Conservation (phyloP, 2,797 vertebrate genomes). For the Channa striata region DNA sequence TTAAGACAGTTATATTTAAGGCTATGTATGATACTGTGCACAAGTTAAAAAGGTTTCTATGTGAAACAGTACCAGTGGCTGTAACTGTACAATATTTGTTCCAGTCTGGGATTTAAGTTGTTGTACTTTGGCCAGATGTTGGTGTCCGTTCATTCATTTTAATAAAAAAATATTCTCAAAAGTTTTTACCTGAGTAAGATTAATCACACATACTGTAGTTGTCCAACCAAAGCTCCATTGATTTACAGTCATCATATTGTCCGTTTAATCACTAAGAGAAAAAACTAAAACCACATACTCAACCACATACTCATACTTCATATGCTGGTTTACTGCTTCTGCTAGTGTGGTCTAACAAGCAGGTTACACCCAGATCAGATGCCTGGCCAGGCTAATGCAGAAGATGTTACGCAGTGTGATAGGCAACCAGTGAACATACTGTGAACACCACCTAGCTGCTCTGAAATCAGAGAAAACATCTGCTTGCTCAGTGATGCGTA, state of each 20-base stretch:
- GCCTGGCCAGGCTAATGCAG: not conserved
- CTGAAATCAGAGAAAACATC: constrained; percentile 26
- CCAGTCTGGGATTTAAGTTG: constrained; percentile 24
- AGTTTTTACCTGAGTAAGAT: constrained; percentile 1
- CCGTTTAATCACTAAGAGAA: too few relatives aligned
- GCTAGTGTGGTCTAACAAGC: constrained; percentile 5
- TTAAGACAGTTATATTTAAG: constrained; percentile 1
- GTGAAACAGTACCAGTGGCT: not conserved
- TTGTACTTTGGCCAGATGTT: constrained; percentile 42
- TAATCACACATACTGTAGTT: not conserved
- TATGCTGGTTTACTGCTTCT: not conserved
- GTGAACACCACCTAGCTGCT: not conserved
- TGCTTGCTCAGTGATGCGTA: constrained; percentile 11
- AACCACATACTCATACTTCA: too few relatives aligned
- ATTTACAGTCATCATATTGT: not conserved
- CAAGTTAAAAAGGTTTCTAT: not conserved
- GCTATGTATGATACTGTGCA: constrained; percentile 2
- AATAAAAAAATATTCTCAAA: constrained; percentile 59
- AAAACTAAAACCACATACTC: too few relatives aligned
- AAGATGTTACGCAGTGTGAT: constrained; percentile 25
- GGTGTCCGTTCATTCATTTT: constrained; percentile 48
- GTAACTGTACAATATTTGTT: constrained; percentile 23
- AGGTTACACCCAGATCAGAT: constrained; percentile 18
- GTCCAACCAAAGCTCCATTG: not conserved
- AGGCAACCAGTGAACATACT: not conserved